Evolutionary conservation across 2,797 vertebrate genomes (phyloP).

Genomic region (Lepilemur ruficaudatus): DNA sequence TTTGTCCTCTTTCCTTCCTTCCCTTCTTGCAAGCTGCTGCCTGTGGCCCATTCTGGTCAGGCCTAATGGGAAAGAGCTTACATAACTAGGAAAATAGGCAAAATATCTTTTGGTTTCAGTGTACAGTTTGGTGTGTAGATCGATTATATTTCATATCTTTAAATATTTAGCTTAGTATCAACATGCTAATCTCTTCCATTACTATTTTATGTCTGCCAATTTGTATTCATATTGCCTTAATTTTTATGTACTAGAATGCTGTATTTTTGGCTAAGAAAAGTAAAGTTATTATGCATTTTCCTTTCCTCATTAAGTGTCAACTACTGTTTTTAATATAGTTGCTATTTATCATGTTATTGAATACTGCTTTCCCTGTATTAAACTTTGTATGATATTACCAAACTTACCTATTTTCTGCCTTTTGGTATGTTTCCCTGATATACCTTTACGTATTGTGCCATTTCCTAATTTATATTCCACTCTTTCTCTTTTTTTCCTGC

Average conservation of each 20-base stretch:
- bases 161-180: background rate
- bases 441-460: background rate
- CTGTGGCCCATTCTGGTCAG: background rate
- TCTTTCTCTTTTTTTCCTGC: too few relatives aligned
- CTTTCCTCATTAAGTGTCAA: background rate
- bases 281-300: background rate
- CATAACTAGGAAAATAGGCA: background rate
- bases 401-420: background rate
- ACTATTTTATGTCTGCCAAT: background rate
- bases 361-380: background rate
- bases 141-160: background rate
- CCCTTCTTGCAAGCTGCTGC: background rate
- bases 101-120: background rate
- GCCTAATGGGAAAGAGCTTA: background rate
- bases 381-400: background rate
- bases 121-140: background rate
- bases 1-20: background rate
- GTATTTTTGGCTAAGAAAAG: background rate
- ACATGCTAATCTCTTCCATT: background rate
- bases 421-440: background rate
- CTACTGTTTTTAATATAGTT: background rate
- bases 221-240: background rate
- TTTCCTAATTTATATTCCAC: background rate
- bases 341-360: background rate
- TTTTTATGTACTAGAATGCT: background rate